Evolutionary conservation across 2,888 invertebrate genomes (phyloP).

Genomic region (Trachelus troglodyta): DNA sequence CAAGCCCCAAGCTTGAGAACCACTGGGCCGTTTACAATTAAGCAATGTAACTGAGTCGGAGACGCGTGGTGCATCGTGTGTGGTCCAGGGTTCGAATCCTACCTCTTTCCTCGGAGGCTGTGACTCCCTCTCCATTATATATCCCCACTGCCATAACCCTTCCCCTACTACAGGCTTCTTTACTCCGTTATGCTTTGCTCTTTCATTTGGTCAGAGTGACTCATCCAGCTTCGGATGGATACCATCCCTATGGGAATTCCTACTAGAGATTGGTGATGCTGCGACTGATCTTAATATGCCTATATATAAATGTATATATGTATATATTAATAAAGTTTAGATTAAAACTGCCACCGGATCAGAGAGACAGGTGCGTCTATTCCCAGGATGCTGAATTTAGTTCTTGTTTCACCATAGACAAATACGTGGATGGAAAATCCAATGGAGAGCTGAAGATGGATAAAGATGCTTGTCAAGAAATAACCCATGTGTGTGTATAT

Average conservation of each 20-base stretch:
- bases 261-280: neutral
- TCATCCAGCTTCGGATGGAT: conserved; percentile 21
- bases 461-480: too few species aligned
- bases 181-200: conserved; percentile 37
- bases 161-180: conserved; percentile 27
- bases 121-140: conserved; percentile 6
- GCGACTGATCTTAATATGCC: neutral
- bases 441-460: too few species aligned
- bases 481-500: too few species aligned
- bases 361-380: too few species aligned
- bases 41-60: conserved; percentile 66
- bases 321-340: conserved; percentile 57
- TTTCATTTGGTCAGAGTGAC: conserved; percentile 12
- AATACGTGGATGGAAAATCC: too few species aligned
- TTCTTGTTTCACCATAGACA: too few species aligned
- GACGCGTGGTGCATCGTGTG: conserved; percentile 67
- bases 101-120: conserved; percentile 45
- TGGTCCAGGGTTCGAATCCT: conserved; percentile 62
- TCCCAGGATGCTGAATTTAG: too few species aligned
- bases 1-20: conserved; percentile 42
- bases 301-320: conserved; percentile 12
- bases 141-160: conserved; percentile 21
- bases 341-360: conserved; percentile 30
- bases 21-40: conserved; percentile 65
- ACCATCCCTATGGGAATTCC: conserved; percentile 26